Percentiles rank a stretch among this genome's conserved stretches.
These are phyloP conservation scores for Phalera bucephala DNA, from an alignment of 2,888 invertebrate genomes.

Conservation along the genomic window DNA sequence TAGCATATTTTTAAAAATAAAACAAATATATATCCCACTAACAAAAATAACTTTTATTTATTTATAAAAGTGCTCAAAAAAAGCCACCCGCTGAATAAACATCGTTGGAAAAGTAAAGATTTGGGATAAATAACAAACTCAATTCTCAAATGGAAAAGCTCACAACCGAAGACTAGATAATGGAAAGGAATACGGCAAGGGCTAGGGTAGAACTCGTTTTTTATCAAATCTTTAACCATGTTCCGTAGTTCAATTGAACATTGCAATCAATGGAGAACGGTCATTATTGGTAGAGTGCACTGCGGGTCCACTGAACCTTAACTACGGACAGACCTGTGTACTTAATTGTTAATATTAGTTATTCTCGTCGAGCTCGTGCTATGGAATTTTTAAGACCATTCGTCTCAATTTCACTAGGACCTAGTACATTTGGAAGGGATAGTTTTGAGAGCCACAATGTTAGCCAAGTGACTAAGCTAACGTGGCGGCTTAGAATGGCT, in stretches of 20 bases:
- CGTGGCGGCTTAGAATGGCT: no score
- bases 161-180: constrained; percentile 10
- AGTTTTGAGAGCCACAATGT: no score
- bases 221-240: constrained; percentile 19
- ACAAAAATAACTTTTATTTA: not conserved
- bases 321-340: no score
- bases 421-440: no score
- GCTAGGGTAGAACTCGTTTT: constrained; percentile 1
- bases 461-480: no score
- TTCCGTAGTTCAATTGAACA: constrained; percentile 14
- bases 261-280: constrained; percentile 21
- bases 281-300: constrained; percentile 15
- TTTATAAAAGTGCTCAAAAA: not conserved
- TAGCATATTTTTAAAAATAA: no score
- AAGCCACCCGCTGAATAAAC: constrained; percentile 1
- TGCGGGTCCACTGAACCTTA: no score
- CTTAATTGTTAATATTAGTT: no score
- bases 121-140: constrained; percentile 10
- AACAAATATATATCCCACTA: not conserved
- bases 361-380: no score
- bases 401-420: no score
- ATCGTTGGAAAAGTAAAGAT: constrained; percentile 1
- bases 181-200: constrained; percentile 12
- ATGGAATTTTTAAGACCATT: no score
- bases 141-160: constrained; percentile 15